These are phyloP conservation scores for Phalloptychus januarius DNA, from an alignment of 2,797 vertebrate genomes.

Conservation along the genomic window DNA sequence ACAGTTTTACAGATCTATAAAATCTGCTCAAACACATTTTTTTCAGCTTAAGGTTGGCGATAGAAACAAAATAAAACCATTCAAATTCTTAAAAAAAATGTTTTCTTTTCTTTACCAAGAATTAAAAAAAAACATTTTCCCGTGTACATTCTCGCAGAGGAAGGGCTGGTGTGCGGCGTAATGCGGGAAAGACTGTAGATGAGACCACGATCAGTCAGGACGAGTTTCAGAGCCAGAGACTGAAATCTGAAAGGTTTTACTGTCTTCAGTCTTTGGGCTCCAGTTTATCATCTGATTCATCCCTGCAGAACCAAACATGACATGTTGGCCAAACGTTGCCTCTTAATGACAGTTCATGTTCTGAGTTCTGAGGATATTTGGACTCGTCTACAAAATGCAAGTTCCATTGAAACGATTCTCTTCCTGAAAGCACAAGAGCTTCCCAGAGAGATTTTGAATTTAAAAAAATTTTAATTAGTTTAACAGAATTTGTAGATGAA, in stretches of 20 bases:
- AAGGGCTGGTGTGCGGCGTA: conserved; percentile 59
- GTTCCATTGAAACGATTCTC: background rate
- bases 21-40: conserved; percentile 73
- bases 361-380: conserved; percentile 23
- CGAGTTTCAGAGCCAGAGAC: conserved; percentile 1
- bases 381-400: background rate
- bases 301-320: background rate
- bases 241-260: background rate
- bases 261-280: background rate
- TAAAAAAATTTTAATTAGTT: background rate
- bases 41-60: conserved; percentile 72
- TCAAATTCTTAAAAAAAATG: conserved; percentile 70
- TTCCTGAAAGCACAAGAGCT: background rate
- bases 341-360: conserved; percentile 10
- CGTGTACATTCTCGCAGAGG: conserved; percentile 67
- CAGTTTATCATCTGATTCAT: background rate
- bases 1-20: conserved; percentile 74
- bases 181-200: conserved; percentile 45
- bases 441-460: background rate
- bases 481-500: conserved; percentile 12
- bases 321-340: conserved; percentile 7
- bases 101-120: conserved; percentile 55
- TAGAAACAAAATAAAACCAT: conserved; percentile 76
- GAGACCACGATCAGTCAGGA: conserved; percentile 20
- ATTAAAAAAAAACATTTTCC: conserved; percentile 64